These are phyloP conservation scores for Acrobasis suavella DNA, from an alignment of 2,888 invertebrate species.

Conservation along the genomic window DNA sequence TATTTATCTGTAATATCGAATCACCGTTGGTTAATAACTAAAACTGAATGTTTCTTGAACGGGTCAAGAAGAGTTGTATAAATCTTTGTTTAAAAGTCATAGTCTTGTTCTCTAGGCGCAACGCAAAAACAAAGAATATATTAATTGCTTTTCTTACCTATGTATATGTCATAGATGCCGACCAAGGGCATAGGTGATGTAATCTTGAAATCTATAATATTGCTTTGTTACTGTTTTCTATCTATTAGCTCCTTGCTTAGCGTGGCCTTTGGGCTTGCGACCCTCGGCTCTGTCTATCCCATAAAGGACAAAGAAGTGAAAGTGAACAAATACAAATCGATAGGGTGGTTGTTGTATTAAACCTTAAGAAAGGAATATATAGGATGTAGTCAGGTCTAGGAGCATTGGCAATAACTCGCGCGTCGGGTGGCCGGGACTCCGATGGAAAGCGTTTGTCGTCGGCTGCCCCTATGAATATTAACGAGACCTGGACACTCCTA, in stretches of 20 bases:
- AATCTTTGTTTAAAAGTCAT: conserved; percentile 4
- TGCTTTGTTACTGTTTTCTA: too few relatives aligned
- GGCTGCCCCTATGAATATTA: conserved; percentile 71
- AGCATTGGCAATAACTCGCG: conserved; percentile 61
- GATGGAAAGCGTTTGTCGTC: conserved; percentile 69
- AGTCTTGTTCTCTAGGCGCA: neutral
- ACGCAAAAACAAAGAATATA: too few relatives aligned
- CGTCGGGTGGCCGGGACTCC: conserved; percentile 65
- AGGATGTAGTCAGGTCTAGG: conserved; percentile 51
- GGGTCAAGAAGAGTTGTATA: neutral
- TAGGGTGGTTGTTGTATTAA: neutral
- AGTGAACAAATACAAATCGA: neutral
- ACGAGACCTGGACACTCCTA: conserved; percentile 57
- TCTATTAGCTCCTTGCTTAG: too few relatives aligned
- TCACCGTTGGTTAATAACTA: conserved; percentile 12
- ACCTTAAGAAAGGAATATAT: conserved; percentile 39
- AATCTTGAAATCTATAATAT: too few relatives aligned
- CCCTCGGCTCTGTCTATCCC: too few relatives aligned
- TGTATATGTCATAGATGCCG: too few relatives aligned
- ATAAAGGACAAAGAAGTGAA: neutral
- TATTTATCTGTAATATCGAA: conserved; percentile 19
- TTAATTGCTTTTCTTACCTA: too few relatives aligned
- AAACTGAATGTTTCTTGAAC: conserved; percentile 5
- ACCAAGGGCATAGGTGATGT: too few relatives aligned
- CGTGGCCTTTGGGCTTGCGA: too few relatives aligned